A percentile compares a stretch with the other conserved stretches of the same genome.
Conservation (phyloP, 2,797 vertebrate species). For the Dermochelys coriacea region DNA sequence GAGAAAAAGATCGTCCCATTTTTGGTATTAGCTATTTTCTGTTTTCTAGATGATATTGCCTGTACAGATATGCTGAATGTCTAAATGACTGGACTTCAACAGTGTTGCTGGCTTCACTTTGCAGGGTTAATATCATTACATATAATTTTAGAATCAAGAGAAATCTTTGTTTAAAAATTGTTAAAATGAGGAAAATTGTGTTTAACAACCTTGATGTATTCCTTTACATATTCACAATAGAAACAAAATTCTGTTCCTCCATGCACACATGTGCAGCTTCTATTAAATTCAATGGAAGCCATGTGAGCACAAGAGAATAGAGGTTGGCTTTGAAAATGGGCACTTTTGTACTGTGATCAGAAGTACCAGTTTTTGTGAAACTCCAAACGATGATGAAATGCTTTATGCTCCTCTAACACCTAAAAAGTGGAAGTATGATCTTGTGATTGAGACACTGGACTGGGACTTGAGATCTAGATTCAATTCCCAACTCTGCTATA, state of each 20-base stretch:
- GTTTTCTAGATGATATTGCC: background rate
- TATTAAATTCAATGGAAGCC: background rate
- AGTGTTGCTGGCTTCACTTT: background rate
- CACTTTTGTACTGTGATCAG: background rate
- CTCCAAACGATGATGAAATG: background rate
- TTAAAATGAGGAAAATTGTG: background rate
- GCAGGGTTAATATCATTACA: background rate
- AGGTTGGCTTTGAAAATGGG: background rate
- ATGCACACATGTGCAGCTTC: accelerated
- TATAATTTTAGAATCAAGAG: background rate
- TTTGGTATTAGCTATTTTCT: background rate
- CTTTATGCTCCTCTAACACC: background rate
- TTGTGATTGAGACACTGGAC: background rate
- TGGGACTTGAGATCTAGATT: slow-evolving; percentile 2
- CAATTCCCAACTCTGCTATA: background rate
- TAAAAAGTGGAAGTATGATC: background rate
- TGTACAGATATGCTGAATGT: background rate
- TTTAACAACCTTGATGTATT: background rate
- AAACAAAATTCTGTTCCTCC: accelerated
- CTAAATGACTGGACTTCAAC: background rate
- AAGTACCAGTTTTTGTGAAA: background rate
- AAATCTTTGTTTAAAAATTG: background rate
- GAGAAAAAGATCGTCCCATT: background rate
- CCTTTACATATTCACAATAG: background rate
- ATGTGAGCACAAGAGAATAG: accelerated